A percentile compares a stretch with the other conserved stretches of the same genome.
phyloP scores from a whole-genome alignment of 1,140 invertebrate genomes.

The Cataglyphis hispanica region DNA sequence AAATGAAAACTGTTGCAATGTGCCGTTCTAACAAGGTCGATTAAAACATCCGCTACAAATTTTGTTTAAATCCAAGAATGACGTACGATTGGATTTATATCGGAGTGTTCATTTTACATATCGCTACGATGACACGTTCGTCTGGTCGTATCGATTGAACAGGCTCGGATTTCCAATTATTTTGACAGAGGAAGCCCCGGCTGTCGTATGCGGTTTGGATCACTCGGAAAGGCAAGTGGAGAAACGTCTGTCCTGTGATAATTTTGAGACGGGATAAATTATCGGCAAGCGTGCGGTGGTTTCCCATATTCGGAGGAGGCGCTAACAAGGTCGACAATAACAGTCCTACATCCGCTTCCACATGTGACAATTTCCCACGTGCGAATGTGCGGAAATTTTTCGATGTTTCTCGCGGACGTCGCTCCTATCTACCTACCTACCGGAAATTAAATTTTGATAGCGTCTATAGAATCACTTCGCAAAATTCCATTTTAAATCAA shows the following conservation, averaged over 20 bases:
- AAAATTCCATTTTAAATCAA: conserved; percentile 59
- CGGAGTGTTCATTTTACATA: conserved; percentile 29
- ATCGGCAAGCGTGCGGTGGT: background rate
- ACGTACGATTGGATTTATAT: conserved; percentile 47
- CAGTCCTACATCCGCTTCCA: conserved; percentile 29
- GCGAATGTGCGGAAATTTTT: conserved; percentile 55
- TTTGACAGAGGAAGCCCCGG: conserved; percentile 36
- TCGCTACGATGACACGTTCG: conserved; percentile 11
- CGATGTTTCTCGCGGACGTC: conserved; percentile 20
- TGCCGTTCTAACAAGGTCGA: conserved; percentile 19
- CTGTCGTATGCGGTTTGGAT: conserved; percentile 41
- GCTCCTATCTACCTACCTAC: conserved; percentile 1
- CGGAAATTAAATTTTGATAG: conserved; percentile 65
- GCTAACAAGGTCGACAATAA: conserved; percentile 54
- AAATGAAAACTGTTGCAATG: background rate
- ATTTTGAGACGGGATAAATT: conserved; percentile 44
- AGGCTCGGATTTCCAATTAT: conserved; percentile 58
- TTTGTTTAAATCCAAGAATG: conserved; percentile 50
- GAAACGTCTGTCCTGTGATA: conserved; percentile 26
- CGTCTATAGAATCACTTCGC: conserved; percentile 53
- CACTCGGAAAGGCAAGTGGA: conserved; percentile 22
- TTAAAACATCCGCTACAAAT: conserved; percentile 51
- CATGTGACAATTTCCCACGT: conserved; percentile 59
- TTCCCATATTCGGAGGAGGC: conserved; percentile 5
- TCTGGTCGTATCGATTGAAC: conserved; percentile 17